Evolutionary conservation across 2,888 invertebrate species (phyloP).

Genomic region (Rhimphoctona megacephalus): DNA sequence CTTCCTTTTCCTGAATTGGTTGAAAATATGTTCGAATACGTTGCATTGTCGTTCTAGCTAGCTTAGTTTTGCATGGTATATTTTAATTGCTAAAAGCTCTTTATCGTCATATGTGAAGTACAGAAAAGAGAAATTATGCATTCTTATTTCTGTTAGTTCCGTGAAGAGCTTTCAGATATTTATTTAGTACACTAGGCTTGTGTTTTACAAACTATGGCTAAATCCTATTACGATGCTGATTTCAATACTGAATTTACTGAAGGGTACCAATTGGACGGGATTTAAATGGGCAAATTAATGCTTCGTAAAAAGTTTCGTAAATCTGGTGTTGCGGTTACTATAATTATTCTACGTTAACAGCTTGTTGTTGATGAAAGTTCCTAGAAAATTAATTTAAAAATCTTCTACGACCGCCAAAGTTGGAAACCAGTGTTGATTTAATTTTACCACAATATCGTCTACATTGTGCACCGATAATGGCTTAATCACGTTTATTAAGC

Average conservation of each 20-base stretch:
- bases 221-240: neutral
- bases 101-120: no score
- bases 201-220: no score
- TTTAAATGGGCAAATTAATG: neutral
- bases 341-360: neutral
- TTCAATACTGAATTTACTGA: neutral
- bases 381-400: neutral
- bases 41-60: neutral
- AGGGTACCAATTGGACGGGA: neutral
- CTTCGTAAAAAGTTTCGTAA: neutral
- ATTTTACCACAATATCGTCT: neutral
- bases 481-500: neutral
- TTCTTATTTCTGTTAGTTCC: neutral
- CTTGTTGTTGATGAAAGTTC: neutral
- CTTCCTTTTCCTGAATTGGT: no score
- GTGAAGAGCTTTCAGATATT: neutral
- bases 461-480: neutral
- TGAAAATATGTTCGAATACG: neutral
- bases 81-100: neutral
- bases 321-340: neutral
- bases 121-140: no score
- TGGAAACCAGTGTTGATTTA: neutral
- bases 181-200: neutral
- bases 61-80: neutral
- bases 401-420: neutral